Evolutionary conservation across 2,113 vertebrate species (phyloP).

Genomic region (Leptosomus discolor): DNA sequence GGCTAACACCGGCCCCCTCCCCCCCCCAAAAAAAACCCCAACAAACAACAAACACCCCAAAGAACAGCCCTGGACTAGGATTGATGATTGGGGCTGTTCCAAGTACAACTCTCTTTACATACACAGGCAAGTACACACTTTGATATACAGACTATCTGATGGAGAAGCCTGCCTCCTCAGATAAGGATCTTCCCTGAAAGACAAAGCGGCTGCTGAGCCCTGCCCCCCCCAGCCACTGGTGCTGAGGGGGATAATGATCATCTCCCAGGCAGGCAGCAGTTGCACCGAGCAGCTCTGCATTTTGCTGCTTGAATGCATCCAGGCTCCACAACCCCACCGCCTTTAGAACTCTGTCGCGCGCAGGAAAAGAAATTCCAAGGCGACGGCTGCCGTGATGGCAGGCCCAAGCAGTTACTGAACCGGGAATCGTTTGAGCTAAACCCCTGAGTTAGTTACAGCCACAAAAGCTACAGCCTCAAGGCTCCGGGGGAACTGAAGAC

Average conservation of each 20-base stretch:
- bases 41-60: not conserved
- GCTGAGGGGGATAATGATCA: not conserved
- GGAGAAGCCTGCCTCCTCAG: not conserved
- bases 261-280: not conserved
- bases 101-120: not conserved
- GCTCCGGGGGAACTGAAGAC: not conserved
- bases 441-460: not conserved
- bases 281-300: not conserved
- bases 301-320: not conserved
- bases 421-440: not conserved
- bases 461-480: not conserved
- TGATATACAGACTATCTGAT: not conserved
- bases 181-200: constrained; percentile 18
- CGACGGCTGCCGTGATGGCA: not conserved
- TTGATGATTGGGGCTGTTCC: not conserved
- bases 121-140: not conserved
- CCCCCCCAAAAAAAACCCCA: fast-evolving
- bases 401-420: not conserved
- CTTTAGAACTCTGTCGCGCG: not conserved
- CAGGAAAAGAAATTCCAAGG: not conserved
- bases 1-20: fast-evolving
- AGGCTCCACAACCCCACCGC: not conserved
- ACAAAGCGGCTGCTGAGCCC: not conserved
- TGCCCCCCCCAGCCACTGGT: not conserved
- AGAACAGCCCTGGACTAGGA: not conserved